Conservation (phyloP, 2,113 vertebrate genomes). For the Hucho hucho region DNA sequence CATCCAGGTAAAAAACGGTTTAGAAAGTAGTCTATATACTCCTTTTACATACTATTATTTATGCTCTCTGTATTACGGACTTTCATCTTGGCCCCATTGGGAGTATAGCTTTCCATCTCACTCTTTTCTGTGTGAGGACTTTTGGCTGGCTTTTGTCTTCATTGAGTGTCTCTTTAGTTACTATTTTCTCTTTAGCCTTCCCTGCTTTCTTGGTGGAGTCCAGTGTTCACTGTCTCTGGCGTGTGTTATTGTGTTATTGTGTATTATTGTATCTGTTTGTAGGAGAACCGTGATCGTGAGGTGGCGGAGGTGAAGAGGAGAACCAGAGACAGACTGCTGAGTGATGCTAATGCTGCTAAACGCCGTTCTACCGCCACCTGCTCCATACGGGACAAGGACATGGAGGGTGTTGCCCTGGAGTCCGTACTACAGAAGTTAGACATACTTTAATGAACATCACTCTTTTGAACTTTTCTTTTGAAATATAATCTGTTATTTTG, state of each 20-base stretch:
- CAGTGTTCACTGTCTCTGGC: too few species aligned
- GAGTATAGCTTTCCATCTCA: too few species aligned
- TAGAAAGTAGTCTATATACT: too few species aligned
- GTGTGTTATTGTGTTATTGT: neutral
- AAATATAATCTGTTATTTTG: too few species aligned
- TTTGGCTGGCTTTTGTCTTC: neutral
- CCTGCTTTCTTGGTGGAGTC: too few species aligned
- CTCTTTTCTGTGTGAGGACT: too few species aligned
- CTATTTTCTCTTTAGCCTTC: too few species aligned
- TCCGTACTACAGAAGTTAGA: conserved; percentile 65
- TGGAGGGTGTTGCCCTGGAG: conserved; percentile 53
- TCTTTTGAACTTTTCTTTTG: conserved; percentile 70
- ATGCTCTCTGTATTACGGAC: too few species aligned
- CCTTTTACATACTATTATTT: too few species aligned
- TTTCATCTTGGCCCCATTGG: too few species aligned
- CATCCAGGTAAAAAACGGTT: conserved; percentile 51
- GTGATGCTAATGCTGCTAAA: conserved; percentile 33
- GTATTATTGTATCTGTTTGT: conserved; percentile 4
- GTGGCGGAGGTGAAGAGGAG: conserved; percentile 57
- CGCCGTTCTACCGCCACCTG: conserved; percentile 44
- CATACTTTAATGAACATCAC: conserved; percentile 52
- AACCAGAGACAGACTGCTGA: conserved; percentile 46
- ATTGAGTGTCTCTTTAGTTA: neutral
- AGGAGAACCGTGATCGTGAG: conserved; percentile 75
- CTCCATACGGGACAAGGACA: conserved; percentile 11